Conservation (phyloP, 2,888 invertebrate species). For the Eupithecia tripunctaria region DNA sequence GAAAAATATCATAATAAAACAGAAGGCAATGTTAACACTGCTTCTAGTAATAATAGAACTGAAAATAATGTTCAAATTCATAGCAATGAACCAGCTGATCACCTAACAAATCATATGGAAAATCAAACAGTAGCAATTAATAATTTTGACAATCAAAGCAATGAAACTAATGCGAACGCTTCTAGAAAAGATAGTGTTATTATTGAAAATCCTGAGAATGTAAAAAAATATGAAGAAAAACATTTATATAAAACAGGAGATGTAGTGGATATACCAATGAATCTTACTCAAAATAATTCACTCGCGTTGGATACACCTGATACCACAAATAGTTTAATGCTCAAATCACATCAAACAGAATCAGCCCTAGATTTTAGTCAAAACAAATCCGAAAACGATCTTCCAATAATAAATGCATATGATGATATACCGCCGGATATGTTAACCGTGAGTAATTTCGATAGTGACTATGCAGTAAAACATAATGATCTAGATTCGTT, state of each 20-base stretch:
- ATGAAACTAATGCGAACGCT: conserved; percentile 47
- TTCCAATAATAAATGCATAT: conserved; percentile 36
- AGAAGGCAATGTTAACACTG: conserved; percentile 4
- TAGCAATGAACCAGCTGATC: conserved; percentile 26
- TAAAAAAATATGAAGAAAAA: conserved; percentile 57
- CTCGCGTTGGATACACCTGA: conserved; percentile 22
- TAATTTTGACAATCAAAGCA: conserved; percentile 48
- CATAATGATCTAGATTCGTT: background rate
- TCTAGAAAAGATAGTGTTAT: conserved; percentile 77
- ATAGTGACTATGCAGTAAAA: background rate
- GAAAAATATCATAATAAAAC: conserved; percentile 6
- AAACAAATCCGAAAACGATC: conserved; percentile 51
- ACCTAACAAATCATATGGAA: conserved; percentile 72
- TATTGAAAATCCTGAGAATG: conserved; percentile 78
- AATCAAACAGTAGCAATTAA: conserved; percentile 67
- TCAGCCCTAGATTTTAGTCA: conserved; percentile 72
- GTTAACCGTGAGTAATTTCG: background rate
- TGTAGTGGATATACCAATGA: conserved; percentile 46
- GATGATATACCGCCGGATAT: conserved; percentile 30
- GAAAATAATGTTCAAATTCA: conserved; percentile 17
- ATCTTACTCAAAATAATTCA: conserved; percentile 53
- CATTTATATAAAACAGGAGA: conserved; percentile 34
- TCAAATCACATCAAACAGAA: conserved; percentile 45
- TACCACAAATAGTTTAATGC: conserved; percentile 21
- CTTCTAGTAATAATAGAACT: conserved; percentile 17